These are phyloP conservation scores for Spondyliosoma cantharus DNA, from an alignment of 2,797 vertebrate species.

Conservation along the genomic window DNA sequence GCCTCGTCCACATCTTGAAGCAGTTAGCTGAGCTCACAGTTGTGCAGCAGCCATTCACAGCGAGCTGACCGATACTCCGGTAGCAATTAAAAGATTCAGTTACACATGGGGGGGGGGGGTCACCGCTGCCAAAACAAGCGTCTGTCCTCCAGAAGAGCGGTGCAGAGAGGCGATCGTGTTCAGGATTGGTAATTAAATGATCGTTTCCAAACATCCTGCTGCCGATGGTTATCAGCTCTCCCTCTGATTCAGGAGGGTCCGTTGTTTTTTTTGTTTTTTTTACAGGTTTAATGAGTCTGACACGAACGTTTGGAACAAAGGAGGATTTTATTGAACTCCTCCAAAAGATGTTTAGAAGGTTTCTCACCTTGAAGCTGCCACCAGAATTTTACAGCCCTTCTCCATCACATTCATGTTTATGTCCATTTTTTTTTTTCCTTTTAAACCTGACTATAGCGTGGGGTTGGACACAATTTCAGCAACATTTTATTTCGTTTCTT, in stretches of 20 bases:
- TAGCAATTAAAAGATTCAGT: conserved; percentile 48
- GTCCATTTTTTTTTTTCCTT: neutral
- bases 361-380: neutral
- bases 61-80: conserved; percentile 8
- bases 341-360: neutral
- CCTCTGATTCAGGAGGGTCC: conserved; percentile 13
- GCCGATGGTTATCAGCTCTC: conserved; percentile 35
- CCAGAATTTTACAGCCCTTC: too few species aligned
- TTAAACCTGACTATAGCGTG: neutral
- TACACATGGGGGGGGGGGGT: neutral
- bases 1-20: conserved; percentile 52
- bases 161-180: conserved; percentile 26
- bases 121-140: conserved; percentile 40
- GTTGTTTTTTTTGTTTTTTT: neutral
- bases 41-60: conserved; percentile 35
- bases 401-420: too few species aligned
- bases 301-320: conserved; percentile 10
- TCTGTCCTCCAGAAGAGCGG: conserved; percentile 21
- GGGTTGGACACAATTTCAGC: neutral
- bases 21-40: conserved; percentile 49
- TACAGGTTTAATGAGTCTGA: neutral
- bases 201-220: conserved; percentile 57
- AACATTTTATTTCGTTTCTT: too few species aligned
- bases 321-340: neutral
- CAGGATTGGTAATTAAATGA: conserved; percentile 53